Conservation (phyloP, 2,113 vertebrate genomes). For the Elanus axillaris region DNA sequence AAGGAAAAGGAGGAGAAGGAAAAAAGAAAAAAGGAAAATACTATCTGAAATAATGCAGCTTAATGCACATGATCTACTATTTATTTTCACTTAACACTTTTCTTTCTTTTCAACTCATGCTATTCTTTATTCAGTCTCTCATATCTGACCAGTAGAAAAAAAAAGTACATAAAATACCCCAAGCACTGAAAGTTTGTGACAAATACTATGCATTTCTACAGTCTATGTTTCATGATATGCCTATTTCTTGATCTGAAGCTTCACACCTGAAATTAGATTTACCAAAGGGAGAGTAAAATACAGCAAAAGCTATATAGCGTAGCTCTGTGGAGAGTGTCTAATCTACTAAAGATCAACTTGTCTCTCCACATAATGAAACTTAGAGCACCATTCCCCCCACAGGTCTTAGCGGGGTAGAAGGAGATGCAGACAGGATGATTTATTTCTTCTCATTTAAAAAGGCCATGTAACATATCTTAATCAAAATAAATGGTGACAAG, state of each 20-base stretch:
- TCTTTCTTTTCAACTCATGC: fast-evolving
- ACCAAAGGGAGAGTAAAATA: not conserved
- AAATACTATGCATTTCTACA: not conserved
- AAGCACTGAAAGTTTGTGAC: fast-evolving
- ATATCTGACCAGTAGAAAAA: not conserved
- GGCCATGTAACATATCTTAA: not conserved
- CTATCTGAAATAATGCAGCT: not conserved
- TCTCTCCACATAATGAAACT: not conserved
- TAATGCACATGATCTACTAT: not conserved
- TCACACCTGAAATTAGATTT: not conserved
- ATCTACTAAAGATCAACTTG: not conserved
- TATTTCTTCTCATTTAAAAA: slow-evolving; percentile 32
- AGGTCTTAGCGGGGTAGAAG: not conserved
- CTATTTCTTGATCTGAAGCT: not conserved
- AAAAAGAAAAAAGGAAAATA: not conserved
- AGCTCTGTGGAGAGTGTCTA: not conserved
- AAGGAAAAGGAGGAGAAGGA: not conserved
- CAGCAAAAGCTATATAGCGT: not conserved
- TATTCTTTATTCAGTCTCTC: not conserved
- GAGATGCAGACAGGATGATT: not conserved
- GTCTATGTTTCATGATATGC: not conserved
- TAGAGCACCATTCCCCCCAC: not conserved
- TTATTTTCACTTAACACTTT: not conserved
- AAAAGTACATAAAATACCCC: fast-evolving
- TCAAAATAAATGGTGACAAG: not conserved